phyloP scores from a whole-genome alignment of 2,888 invertebrate genomes.

The Axea sp. region DNA sequence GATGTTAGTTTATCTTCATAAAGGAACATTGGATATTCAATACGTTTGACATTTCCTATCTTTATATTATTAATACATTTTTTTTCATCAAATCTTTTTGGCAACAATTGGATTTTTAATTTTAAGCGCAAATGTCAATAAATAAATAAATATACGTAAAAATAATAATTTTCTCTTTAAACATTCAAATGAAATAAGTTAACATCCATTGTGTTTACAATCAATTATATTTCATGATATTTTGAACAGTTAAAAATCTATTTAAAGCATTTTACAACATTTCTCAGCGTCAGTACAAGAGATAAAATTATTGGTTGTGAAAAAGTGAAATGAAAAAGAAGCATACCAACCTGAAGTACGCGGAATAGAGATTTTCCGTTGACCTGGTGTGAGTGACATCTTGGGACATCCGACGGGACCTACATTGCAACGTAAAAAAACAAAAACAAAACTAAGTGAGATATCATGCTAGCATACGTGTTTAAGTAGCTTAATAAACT shows the following conservation, averaged over 20 bases:
- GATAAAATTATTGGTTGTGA: neutral
- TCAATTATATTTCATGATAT: no score
- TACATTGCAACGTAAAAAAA: conserved; percentile 81
- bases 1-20: conserved; percentile 48
- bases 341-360: conserved; percentile 76
- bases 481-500: conserved; percentile 64
- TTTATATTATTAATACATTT: no score
- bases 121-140: no score
- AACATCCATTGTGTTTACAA: no score
- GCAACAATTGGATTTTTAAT: no score
- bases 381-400: conserved; percentile 81
- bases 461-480: conserved; percentile 72
- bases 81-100: no score
- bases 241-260: no score
- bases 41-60: neutral
- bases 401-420: conserved; percentile 93
- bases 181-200: no score
- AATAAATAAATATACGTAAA: no score
- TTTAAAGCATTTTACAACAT: neutral
- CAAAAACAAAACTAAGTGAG: conserved; percentile 68
- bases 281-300: neutral
- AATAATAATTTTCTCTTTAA: no score
- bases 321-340: neutral
- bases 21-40: conserved; percentile 23
- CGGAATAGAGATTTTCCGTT: conserved; percentile 74